A percentile compares a stretch with the other conserved stretches of the same genome.
Conservation (phyloP, 2,797 vertebrate species). For the Manis javanica region DNA sequence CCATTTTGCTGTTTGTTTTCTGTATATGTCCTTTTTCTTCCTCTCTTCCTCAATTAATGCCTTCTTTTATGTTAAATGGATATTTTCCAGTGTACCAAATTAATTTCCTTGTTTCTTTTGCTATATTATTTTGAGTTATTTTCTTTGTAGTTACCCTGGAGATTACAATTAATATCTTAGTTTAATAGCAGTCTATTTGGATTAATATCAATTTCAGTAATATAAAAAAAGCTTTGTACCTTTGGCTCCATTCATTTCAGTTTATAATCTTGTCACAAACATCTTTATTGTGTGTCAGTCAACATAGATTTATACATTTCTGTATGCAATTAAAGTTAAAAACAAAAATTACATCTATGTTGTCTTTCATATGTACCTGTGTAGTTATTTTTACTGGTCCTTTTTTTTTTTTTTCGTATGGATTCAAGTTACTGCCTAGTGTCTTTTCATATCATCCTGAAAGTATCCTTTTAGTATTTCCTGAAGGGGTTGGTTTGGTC, state of each 20-base stretch:
- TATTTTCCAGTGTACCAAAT: background rate
- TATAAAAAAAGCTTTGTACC: background rate
- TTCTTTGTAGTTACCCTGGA: background rate
- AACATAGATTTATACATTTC: background rate
- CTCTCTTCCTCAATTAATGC: background rate
- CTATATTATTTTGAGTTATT: background rate
- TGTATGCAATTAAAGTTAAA: background rate
- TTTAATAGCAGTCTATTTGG: background rate
- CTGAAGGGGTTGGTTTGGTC: background rate
- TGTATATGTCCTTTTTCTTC: background rate
- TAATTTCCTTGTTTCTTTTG: slow-evolving; percentile 7
- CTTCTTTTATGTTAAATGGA: background rate
- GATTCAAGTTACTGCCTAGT: background rate
- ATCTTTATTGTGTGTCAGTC: background rate
- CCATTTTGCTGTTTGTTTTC: background rate
- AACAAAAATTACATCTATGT: background rate
- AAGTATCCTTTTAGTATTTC: background rate
- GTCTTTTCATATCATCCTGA: background rate
- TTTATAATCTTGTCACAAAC: background rate
- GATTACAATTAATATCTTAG: background rate
- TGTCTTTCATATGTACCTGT: background rate
- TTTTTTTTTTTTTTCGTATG: background rate
- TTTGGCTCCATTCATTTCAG: background rate
- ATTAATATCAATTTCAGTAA: background rate
- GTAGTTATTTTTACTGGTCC: background rate